Evolutionary conservation across 2,113 vertebrate species (phyloP), one percentile per base, ranked within the genome.

Genomic region (Oryzias javanicus): DNA sequence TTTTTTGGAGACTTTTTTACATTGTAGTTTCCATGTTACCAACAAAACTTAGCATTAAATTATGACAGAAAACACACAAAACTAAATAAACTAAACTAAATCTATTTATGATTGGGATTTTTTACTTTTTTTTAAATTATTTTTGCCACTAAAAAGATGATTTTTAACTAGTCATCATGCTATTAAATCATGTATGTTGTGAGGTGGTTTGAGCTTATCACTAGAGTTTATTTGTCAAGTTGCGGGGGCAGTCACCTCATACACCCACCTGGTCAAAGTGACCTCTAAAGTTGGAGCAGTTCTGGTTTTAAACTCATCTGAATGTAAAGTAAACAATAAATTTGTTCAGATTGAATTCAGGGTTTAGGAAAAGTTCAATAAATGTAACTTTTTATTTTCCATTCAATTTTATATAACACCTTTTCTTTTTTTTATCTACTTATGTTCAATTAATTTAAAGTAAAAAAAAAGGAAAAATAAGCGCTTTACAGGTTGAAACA

Each of bases 221-320:
- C 18, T 44, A 48, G 4, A 4, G 29, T 14, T 12, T 56, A 35
- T 67, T 45, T 18, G 44, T 61, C 64, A 44, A 27, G 19, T 3
- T 14, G 15, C n/a, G 18, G 14, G n/a, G 51, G 47, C 10, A 54
- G 64, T 14, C 60, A 68, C 55, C 24, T 70, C 44, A 49, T 41
- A 49, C 24, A 24, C 4, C 24, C 0, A 25, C 18, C 0, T 41
- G 74, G 67, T 67, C 74, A 78, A 24, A 16, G 22, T 59, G 74
- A 81, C 82, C 67, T 50, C 12, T 35, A 48, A 53, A 60, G 35
- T 35, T 12, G 3, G 7, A 7, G 27, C 27, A 29, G 27, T 8
- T 8, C 35, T 35, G 35, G 35, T 12, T 35, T 8, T 2, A 35
- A 35, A 10, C 10, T 35, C 35, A 35, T 35, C 8, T 35, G 10